These are phyloP conservation scores for Crambe crambe DNA, from an alignment of 37 sponge, comb jelly and placozoan species.

Conservation along the genomic window DNA sequence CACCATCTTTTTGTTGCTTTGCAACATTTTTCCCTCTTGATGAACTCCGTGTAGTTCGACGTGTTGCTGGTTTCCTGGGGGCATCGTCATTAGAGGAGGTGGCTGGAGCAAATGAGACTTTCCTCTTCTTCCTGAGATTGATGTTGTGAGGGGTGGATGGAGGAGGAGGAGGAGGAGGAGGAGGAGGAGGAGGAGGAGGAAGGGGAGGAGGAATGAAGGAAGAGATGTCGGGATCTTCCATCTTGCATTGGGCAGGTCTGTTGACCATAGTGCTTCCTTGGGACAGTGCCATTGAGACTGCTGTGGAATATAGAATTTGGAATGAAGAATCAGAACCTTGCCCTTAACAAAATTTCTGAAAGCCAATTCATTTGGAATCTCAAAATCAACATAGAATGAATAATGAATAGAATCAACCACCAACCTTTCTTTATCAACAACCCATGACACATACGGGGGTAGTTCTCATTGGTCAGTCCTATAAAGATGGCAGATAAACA, in stretches of 20 bases:
- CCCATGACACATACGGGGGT: slow-evolving; percentile 35
- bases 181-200: too few relatives aligned
- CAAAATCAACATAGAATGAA: background rate
- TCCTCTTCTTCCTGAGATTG: background rate
- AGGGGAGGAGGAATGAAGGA: too few relatives aligned
- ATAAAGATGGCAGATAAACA: background rate
- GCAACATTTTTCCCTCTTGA: background rate
- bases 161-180: too few relatives aligned
- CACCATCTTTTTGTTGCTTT: too few relatives aligned
- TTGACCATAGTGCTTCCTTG: too few relatives aligned
- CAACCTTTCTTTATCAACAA: slow-evolving; percentile 26
- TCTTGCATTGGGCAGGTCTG: too few relatives aligned
- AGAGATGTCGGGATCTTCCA: too few relatives aligned
- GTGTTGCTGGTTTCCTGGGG: background rate
- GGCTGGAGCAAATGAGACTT: background rate
- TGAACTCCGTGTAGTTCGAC: background rate
- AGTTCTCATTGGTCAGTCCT: slow-evolving; percentile 12
- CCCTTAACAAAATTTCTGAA: too few relatives aligned
- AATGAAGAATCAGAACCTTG: background rate
- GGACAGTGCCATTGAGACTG: too few relatives aligned
- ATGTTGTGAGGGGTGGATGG: too few relatives aligned
- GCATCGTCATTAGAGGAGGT: background rate
- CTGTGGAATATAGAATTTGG: background rate
- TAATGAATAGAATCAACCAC: background rate
- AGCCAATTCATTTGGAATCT: too few relatives aligned